Conservation (phyloP, 1,140 invertebrate species). For the Philotrypesis tridentata region DNA sequence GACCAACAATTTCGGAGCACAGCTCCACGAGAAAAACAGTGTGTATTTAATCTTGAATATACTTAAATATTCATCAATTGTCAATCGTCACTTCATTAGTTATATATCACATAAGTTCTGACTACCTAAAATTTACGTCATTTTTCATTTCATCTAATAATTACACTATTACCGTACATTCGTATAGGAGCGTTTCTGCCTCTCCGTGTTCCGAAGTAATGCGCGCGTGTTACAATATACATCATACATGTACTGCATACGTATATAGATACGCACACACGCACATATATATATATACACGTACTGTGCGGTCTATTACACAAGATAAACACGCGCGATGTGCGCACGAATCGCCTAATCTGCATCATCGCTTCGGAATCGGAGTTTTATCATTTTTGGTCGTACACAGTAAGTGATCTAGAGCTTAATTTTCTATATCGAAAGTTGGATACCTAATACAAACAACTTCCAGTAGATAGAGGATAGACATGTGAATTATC, state of each 20-base stretch:
- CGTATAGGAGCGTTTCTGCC: conserved; percentile 20
- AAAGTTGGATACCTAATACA: conserved; percentile 8
- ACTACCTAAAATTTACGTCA: conserved; percentile 57
- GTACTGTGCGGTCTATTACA: too few relatives aligned
- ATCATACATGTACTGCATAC: neutral
- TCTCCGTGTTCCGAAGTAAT: neutral
- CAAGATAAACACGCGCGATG: too few relatives aligned
- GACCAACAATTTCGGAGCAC: conserved; percentile 69
- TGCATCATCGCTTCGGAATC: conserved; percentile 6
- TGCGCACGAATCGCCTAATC: too few relatives aligned
- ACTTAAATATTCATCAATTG: conserved; percentile 39
- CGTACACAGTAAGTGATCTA: conserved; percentile 26
- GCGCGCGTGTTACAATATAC: too few relatives aligned
- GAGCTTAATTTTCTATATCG: conserved; percentile 18
- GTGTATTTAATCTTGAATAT: conserved; percentile 50
- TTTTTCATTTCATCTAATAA: conserved; percentile 32
- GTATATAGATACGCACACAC: neutral
- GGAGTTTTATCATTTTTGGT: conserved; percentile 18
- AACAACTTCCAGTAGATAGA: conserved; percentile 2
- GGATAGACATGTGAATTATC: too few relatives aligned
- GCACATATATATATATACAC: too few relatives aligned
- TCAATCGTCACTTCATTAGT: conserved; percentile 41
- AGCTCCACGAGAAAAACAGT: conserved; percentile 69
- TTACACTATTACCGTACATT: conserved; percentile 33
- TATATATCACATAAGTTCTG: conserved; percentile 72